Evolutionary conservation across 2,797 vertebrate species (phyloP), one percentile per base, ranked within the genome.

Genomic region (Danio choprae): DNA sequence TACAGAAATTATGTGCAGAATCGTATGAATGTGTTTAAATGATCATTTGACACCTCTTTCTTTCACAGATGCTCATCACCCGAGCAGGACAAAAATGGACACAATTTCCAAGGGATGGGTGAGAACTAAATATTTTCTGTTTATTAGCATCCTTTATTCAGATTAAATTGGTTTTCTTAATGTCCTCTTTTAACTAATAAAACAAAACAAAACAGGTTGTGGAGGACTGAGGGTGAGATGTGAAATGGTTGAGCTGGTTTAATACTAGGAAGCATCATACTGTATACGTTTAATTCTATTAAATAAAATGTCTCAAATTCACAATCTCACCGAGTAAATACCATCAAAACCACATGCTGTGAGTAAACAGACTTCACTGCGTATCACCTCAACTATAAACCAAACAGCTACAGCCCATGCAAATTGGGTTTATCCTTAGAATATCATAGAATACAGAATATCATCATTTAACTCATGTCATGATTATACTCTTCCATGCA

Each of bases 41-140:
- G 7, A n/a, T 22, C 18, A 38, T 7, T 20, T 73, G 16, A 72
- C 12, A 15, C 4, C 41, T 78, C 70, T 79, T 74, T 79, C 13
- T 79, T 69, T 80, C 83, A 41, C 87, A 98, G 96, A 95, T 20
- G 87, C 89, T 84, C 94, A 79, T 89, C 93, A 72, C 87, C 90
- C 65, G 89, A 91, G 15, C 94, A 94, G 92, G 94, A 96, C 72
- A 94, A 93, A 86, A 96, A 97, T 92, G 95, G 95, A 87, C 95
- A 93, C 88, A 89, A 92, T 86, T 95, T 96, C 88, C 94, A 95
- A 87, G 94, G 95, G 84, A 95, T 94, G 88, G 95, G 95, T 94
- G 89, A 81, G 95, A 93, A 86, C 82, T 36, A 7, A 36, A 68
- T 38, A 50, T 18, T 64, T 10, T 13, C 7, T 1, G 38, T 22